Evolutionary conservation across 2,113 vertebrate genomes (phyloP), one percentile per base, ranked within the genome.

Genomic region (Pimephales promelas): DNA sequence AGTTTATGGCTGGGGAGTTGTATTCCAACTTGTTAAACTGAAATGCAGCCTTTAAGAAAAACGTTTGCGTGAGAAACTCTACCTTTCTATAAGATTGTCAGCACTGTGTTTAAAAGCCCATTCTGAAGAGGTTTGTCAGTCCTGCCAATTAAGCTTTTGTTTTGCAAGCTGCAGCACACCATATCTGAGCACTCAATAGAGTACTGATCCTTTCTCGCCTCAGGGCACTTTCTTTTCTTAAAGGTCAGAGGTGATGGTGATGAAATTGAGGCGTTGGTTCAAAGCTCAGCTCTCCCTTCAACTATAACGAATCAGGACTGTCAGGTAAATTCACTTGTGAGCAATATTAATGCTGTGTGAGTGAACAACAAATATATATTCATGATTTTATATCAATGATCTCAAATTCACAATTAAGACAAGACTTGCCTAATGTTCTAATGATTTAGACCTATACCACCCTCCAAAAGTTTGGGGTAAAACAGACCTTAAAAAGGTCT

Each of bases 221-320:
- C 84, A 97, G 96, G 96, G 40, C 92, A 95, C 87, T 96, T 97
- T 82, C 92, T 97, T 66, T 95, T 96, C 85, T 86, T 97, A 73
- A 90, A 89, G 86, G 91, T 95, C 43, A 88, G 91, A 70, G 92
- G 90, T 76, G 89, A 77, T 61, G 86, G 87, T 59, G 89, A 89
- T 0, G 84, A 72, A 0, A 90, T 84, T 3, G 56, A 89, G 66
- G 94, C 95, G 0, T 91, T 85, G 45, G 84, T 94, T 85, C 89
- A 92, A 80, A 97, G 96, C 71, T 76, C 86, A 16, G 87, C 75
- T 52, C 92, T 97, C 81, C 95, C 95, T 80, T 85, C 87, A 24
- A 92, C 89, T 2, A 83, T 94, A 72, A 89, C 94, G 6, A 89
- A 88, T 4, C 85, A 85, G 52, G 80, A 75, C 54, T 96, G 95